Base-by-base conservation (phyloP, 2,888 invertebrate genomes). In the Sminthurinus aureus region DNA sequence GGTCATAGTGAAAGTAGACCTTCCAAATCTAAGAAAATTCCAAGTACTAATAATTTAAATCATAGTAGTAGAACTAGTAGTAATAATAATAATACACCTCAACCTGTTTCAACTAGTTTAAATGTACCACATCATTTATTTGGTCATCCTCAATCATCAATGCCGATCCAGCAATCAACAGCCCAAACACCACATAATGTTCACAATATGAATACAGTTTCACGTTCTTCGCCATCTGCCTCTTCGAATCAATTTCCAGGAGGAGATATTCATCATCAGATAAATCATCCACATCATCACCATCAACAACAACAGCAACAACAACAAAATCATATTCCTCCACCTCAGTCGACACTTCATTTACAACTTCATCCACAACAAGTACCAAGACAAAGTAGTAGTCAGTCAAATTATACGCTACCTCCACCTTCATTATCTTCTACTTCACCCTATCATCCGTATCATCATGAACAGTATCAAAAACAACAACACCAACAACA, bases 341-440 rank as follows among this genome's bases (percentile, higher is more conserved):
- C 81, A 26, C 75, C 78, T 6, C 86, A 85, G 78, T 84, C 84
- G 50, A 84, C 85, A 64, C 83, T 73, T 13, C 85, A 85, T n/a
- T 75, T 78, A 24, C 79, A 81, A 26, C 86, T 89, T 79, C 89
- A 89, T n/a, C 87, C 89, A 83, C 83, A 85, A 77, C 86, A 89
- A 80, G 89, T 89, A 18, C 88, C 89, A 84, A 85, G 87, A 80
- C 85, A 86, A 58, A 84, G 83, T 51, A 38, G 6, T 38, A 38
- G 38, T 38, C 38, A 38, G 6, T 6, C 38, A 38, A 38, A 87
- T 52, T 88, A 88, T 69, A 87, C 87, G 79, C 87, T 87, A 9
- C 85, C 87, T 0, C 85, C 86, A 0, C 87, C 87, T 9, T 18
- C 79, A 18, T 71, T 79, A 22, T 50, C 79, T 12, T 71, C 79